Conservation (phyloP, 2,113 vertebrate species). For the Onychorhynchus coronatus region DNA sequence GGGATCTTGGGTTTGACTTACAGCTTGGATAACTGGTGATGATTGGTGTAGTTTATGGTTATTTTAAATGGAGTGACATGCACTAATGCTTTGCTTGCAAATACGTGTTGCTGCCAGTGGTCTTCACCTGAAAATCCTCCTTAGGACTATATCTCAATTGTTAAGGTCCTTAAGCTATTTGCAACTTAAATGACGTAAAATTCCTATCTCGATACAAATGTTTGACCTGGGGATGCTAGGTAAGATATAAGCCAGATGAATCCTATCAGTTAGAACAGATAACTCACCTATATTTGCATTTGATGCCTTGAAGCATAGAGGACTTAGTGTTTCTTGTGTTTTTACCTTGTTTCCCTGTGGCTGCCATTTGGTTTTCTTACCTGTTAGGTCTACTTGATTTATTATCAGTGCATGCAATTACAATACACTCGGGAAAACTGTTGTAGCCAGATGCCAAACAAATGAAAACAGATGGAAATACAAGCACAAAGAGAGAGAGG, state of each 20-base stretch:
- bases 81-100: neutral
- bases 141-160: neutral
- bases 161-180: neutral
- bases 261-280: slow-evolving; percentile 8
- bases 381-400: slow-evolving; percentile 66
- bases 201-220: neutral
- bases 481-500: slow-evolving; percentile 23
- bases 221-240: neutral
- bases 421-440: slow-evolving; percentile 63
- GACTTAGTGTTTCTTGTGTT: slow-evolving; percentile 36
- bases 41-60: neutral
- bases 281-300: neutral
- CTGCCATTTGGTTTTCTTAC: slow-evolving; percentile 65
- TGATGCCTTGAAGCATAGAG: slow-evolving; percentile 22
- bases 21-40: neutral
- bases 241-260: neutral
- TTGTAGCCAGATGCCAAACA: slow-evolving; percentile 66
- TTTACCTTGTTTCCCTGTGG: slow-evolving; percentile 62
- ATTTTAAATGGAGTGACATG: neutral
- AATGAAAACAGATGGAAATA: slow-evolving; percentile 72
- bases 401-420: slow-evolving; percentile 66
- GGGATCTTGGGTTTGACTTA: neutral
- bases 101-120: neutral
- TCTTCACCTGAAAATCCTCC: neutral
- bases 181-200: neutral